Conservation (phyloP, 1,140 invertebrate species). For the Diorhabda sublineata region DNA sequence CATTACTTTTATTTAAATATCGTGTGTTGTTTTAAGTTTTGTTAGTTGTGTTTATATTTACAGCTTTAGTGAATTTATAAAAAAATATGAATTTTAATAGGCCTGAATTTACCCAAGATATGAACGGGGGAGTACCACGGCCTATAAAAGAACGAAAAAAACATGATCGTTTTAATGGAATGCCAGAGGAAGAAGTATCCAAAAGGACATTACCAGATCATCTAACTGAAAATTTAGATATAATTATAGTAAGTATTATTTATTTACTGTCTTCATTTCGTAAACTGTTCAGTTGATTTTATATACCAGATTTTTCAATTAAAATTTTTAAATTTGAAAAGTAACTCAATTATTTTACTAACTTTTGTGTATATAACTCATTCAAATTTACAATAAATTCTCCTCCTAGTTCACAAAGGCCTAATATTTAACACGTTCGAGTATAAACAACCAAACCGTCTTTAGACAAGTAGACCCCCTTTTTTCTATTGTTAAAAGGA, state of each 20-base stretch:
- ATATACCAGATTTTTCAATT: no score
- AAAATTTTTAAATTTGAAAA: no score
- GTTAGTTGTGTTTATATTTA: neutral
- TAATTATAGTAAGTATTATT: conserved; percentile 87
- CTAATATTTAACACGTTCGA: no score
- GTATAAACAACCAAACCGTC: no score
- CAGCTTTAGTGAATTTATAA: conserved; percentile 10
- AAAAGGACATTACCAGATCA: conserved; percentile 91
- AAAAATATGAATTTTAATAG: conserved; percentile 47
- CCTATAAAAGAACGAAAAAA: conserved; percentile 87
- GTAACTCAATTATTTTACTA: no score
- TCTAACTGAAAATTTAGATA: conserved; percentile 87
- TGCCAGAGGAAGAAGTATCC: conserved; percentile 93
- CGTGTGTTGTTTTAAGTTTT: neutral
- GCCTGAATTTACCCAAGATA: conserved; percentile 60
- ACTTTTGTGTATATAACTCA: no score
- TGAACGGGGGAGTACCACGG: conserved; percentile 57
- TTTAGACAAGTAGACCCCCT: no score
- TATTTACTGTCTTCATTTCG: no score
- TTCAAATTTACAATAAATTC: no score
- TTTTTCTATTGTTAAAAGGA: no score
- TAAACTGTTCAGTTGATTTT: no score
- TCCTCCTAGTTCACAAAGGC: no score
- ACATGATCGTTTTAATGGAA: conserved; percentile 94
- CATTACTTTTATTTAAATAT: neutral